Conservation (phyloP, 2,797 vertebrate species). For the Vireo griseus region DNA sequence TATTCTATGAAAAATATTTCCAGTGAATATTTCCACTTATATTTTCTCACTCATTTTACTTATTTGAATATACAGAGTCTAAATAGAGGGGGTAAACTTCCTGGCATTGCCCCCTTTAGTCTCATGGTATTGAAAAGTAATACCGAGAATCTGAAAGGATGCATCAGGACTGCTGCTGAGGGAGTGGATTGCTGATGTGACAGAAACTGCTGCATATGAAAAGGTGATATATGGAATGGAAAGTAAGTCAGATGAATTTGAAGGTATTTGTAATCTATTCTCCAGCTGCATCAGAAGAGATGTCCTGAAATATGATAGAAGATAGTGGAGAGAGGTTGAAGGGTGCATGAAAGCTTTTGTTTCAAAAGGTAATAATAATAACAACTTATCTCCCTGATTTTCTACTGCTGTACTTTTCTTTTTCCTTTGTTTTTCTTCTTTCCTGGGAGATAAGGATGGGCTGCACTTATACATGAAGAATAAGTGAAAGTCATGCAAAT, state of each 20-base stretch:
- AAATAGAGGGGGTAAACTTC: not conserved
- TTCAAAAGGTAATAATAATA: conserved; percentile 56
- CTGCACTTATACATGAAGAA: not conserved
- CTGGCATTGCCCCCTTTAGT: not conserved
- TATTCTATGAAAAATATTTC: not conserved
- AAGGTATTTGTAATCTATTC: conserved; percentile 54
- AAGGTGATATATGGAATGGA: conserved; percentile 51
- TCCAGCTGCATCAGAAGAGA: conserved; percentile 20
- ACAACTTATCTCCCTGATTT: conserved; percentile 25
- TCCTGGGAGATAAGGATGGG: not conserved
- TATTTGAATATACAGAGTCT: not conserved
- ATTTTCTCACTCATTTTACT: not conserved
- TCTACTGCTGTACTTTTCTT: not conserved
- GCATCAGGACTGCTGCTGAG: not conserved
- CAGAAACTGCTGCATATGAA: conserved; percentile 17
- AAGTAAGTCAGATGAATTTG: conserved; percentile 58
- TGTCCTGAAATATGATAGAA: conserved; percentile 49
- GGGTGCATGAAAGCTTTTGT: conserved; percentile 59
- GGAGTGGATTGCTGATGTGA: conserved; percentile 25
- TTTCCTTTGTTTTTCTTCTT: not conserved
- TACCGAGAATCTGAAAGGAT: not conserved
- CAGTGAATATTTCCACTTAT: not conserved
- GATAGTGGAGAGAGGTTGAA: conserved; percentile 18
- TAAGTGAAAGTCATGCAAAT: not conserved
- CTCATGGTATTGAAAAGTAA: not conserved